A percentile compares a stretch with the other conserved stretches of the same genome.
Conservation (phyloP, 2,888 invertebrate genomes). For the Caenorhabditis sp. region DNA sequence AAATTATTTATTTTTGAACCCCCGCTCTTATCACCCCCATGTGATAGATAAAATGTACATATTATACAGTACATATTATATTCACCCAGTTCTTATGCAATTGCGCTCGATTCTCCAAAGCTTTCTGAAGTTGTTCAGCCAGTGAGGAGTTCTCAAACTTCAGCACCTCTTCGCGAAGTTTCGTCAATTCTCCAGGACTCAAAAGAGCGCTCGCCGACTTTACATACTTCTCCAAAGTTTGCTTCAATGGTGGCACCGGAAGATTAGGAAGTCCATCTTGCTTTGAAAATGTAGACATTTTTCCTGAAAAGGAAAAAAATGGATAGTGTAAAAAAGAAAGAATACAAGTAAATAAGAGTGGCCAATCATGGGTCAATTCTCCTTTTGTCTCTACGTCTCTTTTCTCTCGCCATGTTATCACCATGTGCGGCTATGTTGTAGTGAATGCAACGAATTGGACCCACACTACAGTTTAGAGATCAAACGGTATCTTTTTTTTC, state of each 20-base stretch:
- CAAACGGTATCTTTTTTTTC: no score
- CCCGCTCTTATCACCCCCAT: background rate
- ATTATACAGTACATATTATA: background rate
- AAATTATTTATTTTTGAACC: background rate
- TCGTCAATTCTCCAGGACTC: constrained; percentile 26
- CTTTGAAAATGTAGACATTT: constrained; percentile 38
- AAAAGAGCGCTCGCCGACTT: constrained; percentile 47
- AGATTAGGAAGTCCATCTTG: constrained; percentile 46
- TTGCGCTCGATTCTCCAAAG: constrained; percentile 42
- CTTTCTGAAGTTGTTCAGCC: constrained; percentile 41
- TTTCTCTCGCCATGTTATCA: background rate
- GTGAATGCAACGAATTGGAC: background rate
- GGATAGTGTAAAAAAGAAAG: no score
- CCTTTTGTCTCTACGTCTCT: background rate
- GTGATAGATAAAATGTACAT: background rate
- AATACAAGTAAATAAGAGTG: background rate
- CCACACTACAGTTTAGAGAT: no score
- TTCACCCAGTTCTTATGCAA: constrained; percentile 55
- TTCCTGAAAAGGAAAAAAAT: no score
- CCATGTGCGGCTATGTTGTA: background rate
- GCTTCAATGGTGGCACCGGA: constrained; percentile 51
- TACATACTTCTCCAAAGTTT: constrained; percentile 52
- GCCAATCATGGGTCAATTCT: background rate
- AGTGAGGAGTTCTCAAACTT: constrained; percentile 46
- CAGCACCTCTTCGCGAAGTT: constrained; percentile 37